Base-by-base conservation (phyloP, 1,140 invertebrate genomes). In the Aradophagus sp. region DNA sequence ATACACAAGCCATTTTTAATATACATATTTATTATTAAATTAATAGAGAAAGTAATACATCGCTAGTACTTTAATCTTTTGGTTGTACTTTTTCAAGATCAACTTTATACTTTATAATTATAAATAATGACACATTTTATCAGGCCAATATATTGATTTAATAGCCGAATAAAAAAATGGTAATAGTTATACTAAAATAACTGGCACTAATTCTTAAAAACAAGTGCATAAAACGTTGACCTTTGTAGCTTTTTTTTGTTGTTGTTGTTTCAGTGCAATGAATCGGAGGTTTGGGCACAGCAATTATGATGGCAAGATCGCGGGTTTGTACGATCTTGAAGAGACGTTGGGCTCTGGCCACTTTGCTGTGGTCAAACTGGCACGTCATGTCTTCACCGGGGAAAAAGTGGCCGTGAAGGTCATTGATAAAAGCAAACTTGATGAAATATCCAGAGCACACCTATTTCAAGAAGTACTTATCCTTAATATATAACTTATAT, bases 361-460 rank as follows among this genome's bases (percentile, higher is more conserved):
- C 88, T 99, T 99, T 90, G 98, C 98, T 52, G 97, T 99, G 38
- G 98, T 99, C 13, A 99, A 99, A 89, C 87, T 98, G 61, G 98
- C 98, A 6, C 88, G 95, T 66, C 98, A 99, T 89, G 97, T 99
- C 31, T 99, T 99, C 84, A 99, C 98, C 29, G 97, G 97, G n/a
- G 97, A 98, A 88, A 97, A 97, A 86, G 98, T 99, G 39, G 93
- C 93, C 38, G 93, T 94, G 27, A 94, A 95, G 89, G 93, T 99
- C 38, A 99, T 99, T 77, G 98, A 99, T 85, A 99, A 99, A 86
- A 96, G 92, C 47, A 98, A 98, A 86, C 87, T 99, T 74, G 98
- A 99, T 86, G 94, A 97, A 76, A 91, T 97, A 6, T 98, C 97
- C n/a, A 92, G 93, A 77, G 92, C 95, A 38, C 97, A 99, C 90